Conservation (phyloP, 2,113 vertebrate genomes). For the Microcebus lehilahytsara region DNA sequence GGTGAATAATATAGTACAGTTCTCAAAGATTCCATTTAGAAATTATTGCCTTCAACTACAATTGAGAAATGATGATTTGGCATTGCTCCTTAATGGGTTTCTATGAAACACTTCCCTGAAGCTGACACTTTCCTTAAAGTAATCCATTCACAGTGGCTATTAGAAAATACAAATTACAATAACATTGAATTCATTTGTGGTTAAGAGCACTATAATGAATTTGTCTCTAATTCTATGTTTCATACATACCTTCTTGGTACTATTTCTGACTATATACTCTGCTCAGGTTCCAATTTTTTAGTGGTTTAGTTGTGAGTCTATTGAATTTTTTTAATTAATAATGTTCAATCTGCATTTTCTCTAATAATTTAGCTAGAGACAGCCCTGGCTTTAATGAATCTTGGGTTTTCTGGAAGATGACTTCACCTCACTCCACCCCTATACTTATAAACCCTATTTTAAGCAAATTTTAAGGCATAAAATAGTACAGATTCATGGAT, state of each 20-base stretch:
- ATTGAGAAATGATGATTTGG: background rate
- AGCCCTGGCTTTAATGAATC: background rate
- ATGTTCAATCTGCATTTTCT: background rate
- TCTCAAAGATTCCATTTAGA: background rate
- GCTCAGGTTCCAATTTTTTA: background rate
- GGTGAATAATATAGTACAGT: background rate
- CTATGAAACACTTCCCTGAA: background rate
- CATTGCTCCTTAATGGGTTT: background rate
- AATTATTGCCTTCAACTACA: background rate
- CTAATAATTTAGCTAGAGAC: background rate
- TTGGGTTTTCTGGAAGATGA: background rate
- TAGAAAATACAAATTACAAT: background rate
- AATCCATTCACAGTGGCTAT: background rate
- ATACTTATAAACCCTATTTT: background rate
- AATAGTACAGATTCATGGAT: background rate
- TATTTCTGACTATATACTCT: background rate
- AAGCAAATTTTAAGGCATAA: background rate
- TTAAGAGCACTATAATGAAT: background rate
- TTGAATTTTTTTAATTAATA: background rate
- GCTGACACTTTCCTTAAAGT: background rate
- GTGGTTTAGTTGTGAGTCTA: background rate
- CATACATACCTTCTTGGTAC: background rate
- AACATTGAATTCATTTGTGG: background rate
- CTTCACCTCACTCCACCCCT: background rate
- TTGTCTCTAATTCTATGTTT: background rate